phyloP scores from a whole-genome alignment of 2,797 vertebrate genomes.

The Pseudochaenichthys georgianus region DNA sequence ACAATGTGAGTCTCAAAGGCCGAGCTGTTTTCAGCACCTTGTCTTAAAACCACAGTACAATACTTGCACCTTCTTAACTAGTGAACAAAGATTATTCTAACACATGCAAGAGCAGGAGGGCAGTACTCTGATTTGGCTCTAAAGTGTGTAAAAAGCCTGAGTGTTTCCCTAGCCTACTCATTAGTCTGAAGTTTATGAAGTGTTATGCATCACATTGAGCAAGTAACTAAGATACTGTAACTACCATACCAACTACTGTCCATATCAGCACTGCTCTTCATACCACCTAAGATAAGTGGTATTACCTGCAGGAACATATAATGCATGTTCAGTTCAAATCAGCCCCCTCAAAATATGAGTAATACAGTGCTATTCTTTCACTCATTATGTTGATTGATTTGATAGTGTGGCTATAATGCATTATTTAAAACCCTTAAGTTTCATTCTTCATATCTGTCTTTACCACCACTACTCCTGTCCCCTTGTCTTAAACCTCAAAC shows the following conservation, averaged over 20 bases:
- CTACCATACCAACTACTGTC: conserved; percentile 36
- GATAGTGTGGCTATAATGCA: neutral
- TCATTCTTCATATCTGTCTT: neutral
- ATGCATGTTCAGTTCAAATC: neutral
- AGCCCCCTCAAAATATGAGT: neutral
- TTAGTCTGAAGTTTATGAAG: conserved; percentile 35
- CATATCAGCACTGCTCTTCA: conserved; percentile 23
- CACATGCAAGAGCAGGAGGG: neutral
- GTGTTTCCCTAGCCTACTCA: conserved; percentile 14
- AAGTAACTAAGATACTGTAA: conserved; percentile 8
- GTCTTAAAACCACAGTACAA: too few relatives aligned
- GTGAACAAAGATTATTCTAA: neutral
- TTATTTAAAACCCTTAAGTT: neutral
- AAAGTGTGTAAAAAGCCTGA: conserved; percentile 1
- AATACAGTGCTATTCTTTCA: neutral
- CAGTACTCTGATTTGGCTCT: neutral
- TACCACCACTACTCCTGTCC: conserved; percentile 6
- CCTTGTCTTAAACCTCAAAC: conserved; percentile 4
- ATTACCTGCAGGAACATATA: neutral
- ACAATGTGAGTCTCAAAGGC: too few relatives aligned
- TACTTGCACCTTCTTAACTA: neutral
- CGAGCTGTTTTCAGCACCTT: too few relatives aligned
- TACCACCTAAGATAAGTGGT: conserved; percentile 8
- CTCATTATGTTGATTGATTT: neutral
- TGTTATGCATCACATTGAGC: conserved; percentile 22